Evolutionary conservation across 1,140 invertebrate genomes (phyloP).

Genomic region (Cydia pomonella): DNA sequence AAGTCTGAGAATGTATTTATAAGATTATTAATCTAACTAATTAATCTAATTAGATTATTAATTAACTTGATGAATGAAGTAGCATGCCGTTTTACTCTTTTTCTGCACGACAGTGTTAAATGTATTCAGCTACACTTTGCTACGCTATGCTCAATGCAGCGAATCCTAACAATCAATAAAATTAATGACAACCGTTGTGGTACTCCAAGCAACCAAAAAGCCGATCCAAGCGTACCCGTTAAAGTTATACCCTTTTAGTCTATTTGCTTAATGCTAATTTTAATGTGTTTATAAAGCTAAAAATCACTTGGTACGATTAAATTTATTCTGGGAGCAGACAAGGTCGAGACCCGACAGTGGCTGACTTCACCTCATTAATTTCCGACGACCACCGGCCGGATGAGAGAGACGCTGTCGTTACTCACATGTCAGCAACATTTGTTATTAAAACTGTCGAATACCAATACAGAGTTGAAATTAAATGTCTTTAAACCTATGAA

Average conservation of each 20-base stretch:
- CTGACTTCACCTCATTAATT: conserved; percentile 58
- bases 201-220: too few relatives aligned
- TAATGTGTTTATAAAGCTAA: too few relatives aligned
- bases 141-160: background rate
- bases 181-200: too few relatives aligned
- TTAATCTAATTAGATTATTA: too few relatives aligned
- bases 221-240: background rate
- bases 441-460: conserved; percentile 36
- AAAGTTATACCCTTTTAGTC: background rate
- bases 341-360: conserved; percentile 39
- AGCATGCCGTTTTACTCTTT: too few relatives aligned
- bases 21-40: too few relatives aligned
- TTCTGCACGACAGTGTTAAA: too few relatives aligned
- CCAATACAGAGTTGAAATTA: background rate
- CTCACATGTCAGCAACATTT: conserved; percentile 51
- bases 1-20: background rate
- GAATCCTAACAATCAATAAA: too few relatives aligned
- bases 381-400: conserved; percentile 53
- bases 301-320: background rate
- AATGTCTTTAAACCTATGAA: too few relatives aligned
- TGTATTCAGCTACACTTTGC: too few relatives aligned
- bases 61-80: too few relatives aligned
- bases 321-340: conserved; percentile 33
- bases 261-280: background rate
- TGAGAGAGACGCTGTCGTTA: conserved; percentile 70